Evolutionary conservation across 2,888 invertebrate species (phyloP).

Genomic region (Hyposoter dolosus): DNA sequence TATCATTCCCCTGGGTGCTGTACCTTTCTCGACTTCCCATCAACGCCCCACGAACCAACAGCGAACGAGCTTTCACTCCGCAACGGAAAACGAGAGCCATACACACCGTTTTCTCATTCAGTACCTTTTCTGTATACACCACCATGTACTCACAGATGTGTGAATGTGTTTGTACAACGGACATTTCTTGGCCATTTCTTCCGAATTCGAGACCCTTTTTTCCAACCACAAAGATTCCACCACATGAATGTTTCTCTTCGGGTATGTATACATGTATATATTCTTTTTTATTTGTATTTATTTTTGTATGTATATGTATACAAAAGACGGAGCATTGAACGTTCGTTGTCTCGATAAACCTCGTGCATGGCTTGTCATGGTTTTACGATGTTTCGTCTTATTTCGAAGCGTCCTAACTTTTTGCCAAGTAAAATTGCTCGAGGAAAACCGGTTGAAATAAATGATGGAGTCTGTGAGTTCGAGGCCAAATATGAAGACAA

Average conservation of each 20-base stretch:
- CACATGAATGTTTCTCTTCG: neutral
- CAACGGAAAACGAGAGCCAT: slow-evolving; percentile 35
- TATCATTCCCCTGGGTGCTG: slow-evolving; percentile 78
- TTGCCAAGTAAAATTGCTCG: slow-evolving; percentile 42
- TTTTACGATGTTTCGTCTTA: slow-evolving; percentile 49
- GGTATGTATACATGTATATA: neutral
- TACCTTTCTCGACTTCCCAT: slow-evolving; percentile 77
- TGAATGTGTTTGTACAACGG: slow-evolving; percentile 14
- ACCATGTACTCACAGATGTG: neutral
- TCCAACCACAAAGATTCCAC: neutral
- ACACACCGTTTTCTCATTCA: slow-evolving; percentile 22
- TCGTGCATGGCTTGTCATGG: slow-evolving; percentile 34
- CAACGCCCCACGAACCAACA: slow-evolving; percentile 69
- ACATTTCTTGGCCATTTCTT: slow-evolving; percentile 40
- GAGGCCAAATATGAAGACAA: slow-evolving; percentile 32
- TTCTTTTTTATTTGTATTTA: neutral
- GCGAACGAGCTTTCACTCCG: slow-evolving; percentile 27
- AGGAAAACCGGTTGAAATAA: slow-evolving; percentile 27
- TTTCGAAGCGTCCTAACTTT: slow-evolving; percentile 32
- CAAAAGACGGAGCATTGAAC: neutral
- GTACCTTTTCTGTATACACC: slow-evolving; percentile 1
- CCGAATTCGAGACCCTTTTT: slow-evolving; percentile 51
- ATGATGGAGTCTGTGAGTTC: slow-evolving; percentile 4
- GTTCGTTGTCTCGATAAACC: slow-evolving; percentile 30
- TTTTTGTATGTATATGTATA: neutral